Evolutionary conservation across 2,113 vertebrate genomes (phyloP).

Genomic region (Eclectus roratus): DNA sequence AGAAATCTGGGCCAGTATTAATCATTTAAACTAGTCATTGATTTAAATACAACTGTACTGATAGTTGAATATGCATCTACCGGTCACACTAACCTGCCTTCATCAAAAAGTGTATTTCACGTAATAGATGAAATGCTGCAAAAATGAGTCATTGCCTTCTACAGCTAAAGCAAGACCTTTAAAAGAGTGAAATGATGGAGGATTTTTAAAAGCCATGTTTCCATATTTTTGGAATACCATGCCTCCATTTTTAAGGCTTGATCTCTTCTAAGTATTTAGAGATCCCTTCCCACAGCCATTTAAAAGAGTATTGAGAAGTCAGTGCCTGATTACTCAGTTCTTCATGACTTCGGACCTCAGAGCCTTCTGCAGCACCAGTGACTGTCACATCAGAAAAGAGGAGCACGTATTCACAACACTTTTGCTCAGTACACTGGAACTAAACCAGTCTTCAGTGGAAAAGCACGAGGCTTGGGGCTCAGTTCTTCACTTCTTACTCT

Average conservation of each 20-base stretch:
- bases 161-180: not conserved
- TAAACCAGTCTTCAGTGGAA: not conserved
- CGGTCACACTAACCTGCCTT: slow-evolving; percentile 38
- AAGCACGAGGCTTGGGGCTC: not conserved
- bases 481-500: not conserved
- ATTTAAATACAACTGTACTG: not conserved
- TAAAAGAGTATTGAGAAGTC: not conserved
- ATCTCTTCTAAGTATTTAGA: not conserved
- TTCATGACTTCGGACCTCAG: not conserved
- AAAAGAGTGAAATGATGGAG: not conserved
- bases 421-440: not conserved
- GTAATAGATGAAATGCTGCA: not conserved
- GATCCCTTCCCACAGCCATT: not conserved
- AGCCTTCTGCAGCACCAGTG: not conserved
- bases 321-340: not conserved
- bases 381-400: not conserved
- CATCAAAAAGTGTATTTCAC: not conserved
- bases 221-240: not conserved
- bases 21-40: slow-evolving; percentile 38
- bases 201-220: not conserved
- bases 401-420: not conserved
- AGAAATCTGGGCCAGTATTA: slow-evolving; percentile 45
- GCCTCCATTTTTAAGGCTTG: not conserved
- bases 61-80: not conserved
- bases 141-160: slow-evolving; percentile 23